Evolutionary conservation across 2,797 vertebrate species (phyloP).

Genomic region (Selene dorsalis): DNA sequence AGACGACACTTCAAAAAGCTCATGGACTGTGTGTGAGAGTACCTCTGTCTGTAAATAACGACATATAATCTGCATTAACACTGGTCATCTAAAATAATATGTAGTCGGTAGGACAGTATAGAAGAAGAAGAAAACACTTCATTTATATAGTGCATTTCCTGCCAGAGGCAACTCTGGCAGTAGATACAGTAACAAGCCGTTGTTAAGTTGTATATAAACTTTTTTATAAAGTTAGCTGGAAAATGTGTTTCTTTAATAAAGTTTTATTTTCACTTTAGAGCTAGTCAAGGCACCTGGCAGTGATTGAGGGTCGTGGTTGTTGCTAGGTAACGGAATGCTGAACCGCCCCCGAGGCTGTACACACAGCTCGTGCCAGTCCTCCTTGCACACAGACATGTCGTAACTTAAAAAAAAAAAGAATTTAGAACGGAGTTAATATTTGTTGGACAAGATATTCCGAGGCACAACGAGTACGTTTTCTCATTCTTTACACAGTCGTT

Average conservation of each 20-base stretch:
- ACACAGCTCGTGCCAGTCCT: not conserved
- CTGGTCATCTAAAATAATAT: not conserved
- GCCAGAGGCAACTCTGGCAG: too few species aligned
- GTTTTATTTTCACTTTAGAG: not conserved
- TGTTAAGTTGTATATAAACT: not conserved
- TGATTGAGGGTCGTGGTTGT: constrained; percentile 66
- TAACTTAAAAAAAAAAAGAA: not conserved
- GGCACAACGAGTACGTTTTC: not conserved
- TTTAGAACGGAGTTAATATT: not conserved
- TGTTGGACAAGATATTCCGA: not conserved
- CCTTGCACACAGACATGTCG: not conserved
- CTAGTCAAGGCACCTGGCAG: constrained; percentile 18
- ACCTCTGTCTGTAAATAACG: not conserved
- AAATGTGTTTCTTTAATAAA: not conserved
- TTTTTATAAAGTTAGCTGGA: not conserved
- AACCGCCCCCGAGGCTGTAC: constrained; percentile 44
- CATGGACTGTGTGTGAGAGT: not conserved
- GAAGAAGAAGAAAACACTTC: too few species aligned
- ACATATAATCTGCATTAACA: not conserved
- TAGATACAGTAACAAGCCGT: not conserved
- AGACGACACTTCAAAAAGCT: too few species aligned
- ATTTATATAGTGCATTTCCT: too few species aligned
- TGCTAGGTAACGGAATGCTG: constrained; percentile 78
- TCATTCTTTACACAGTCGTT: too few species aligned
- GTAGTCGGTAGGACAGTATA: too few species aligned